phyloP scores from a whole-genome alignment of 2,888 invertebrate genomes.

The Liodrosophila aerea region DNA sequence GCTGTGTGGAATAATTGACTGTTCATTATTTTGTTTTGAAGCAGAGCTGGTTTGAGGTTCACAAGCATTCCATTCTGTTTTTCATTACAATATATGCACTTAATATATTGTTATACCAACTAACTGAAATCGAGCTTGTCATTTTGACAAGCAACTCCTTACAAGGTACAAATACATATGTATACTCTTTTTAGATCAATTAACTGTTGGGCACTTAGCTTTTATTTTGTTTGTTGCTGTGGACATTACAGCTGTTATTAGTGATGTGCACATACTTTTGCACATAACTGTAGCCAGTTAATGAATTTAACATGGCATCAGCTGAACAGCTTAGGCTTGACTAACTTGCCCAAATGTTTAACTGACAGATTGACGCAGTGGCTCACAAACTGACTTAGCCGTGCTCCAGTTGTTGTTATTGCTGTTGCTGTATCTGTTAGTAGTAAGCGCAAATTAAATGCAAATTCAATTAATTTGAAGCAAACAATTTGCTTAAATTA shows the following conservation, averaged over 20 bases:
- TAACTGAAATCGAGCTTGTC: too few species aligned
- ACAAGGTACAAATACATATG: too few species aligned
- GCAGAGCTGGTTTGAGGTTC: too few species aligned
- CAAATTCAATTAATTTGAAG: slow-evolving; percentile 81
- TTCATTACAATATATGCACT: too few species aligned
- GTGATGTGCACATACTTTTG: slow-evolving; percentile 1
- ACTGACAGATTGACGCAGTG: slow-evolving; percentile 33
- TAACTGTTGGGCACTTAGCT: too few species aligned
- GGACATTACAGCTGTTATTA: slow-evolving; percentile 1
- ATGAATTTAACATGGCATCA: slow-evolving; percentile 44
- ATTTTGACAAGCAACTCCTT: too few species aligned
- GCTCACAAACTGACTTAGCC: slow-evolving; percentile 14
- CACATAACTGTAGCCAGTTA: slow-evolving; percentile 47
- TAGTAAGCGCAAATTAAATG: slow-evolving; percentile 79
- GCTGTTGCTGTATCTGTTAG: slow-evolving; percentile 39
- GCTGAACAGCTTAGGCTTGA: slow-evolving; percentile 18
- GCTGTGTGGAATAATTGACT: too few species aligned
- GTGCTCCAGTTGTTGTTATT: slow-evolving; percentile 5
- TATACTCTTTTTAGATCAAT: too few species aligned
- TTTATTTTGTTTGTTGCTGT: slow-evolving; percentile 22
- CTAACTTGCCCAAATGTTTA: slow-evolving; percentile 30
- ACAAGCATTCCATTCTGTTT: too few species aligned
- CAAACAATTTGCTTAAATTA: slow-evolving; percentile 81
- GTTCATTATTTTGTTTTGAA: too few species aligned
- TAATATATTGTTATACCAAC: too few species aligned